A percentile compares a stretch with the other conserved stretches of the same genome.
phyloP scores from a whole-genome alignment of 2,113 vertebrate genomes.

The Podarcis raffonei region DNA sequence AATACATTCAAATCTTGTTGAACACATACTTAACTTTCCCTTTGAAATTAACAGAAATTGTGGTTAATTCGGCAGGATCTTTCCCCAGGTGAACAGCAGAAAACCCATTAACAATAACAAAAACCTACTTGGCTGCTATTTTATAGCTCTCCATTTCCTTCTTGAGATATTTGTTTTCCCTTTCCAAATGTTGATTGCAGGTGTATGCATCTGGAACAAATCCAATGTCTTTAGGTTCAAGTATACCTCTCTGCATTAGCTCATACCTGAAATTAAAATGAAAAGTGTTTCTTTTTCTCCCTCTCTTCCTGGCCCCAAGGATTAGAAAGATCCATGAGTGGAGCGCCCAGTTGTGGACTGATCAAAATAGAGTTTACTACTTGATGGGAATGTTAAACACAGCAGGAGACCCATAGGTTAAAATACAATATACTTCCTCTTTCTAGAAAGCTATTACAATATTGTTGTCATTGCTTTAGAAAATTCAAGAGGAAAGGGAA shows the following conservation, averaged over 20 bases:
- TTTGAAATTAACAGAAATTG: neutral
- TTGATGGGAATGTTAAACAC: neutral
- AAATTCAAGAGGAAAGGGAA: neutral
- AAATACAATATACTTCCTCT: neutral
- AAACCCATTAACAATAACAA: conserved; percentile 8
- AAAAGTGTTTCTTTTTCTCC: neutral
- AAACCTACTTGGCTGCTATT: conserved; percentile 73
- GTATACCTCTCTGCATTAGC: conserved; percentile 76
- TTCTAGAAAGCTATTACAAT: neutral
- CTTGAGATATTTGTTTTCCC: conserved; percentile 75
- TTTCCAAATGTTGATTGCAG: conserved; percentile 79
- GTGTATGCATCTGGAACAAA: conserved; percentile 80
- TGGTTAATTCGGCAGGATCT: neutral
- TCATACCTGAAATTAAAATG: conserved; percentile 77
- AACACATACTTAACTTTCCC: neutral
- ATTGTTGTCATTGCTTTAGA: neutral
- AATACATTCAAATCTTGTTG: neutral
- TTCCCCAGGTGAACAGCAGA: neutral
- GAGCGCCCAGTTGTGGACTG: neutral
- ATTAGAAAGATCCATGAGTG: neutral
- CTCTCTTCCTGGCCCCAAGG: neutral
- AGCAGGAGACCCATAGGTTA: neutral
- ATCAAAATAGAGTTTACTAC: neutral
- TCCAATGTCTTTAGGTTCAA: conserved; percentile 54
- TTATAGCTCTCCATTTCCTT: conserved; percentile 81